These are phyloP conservation scores for Trichogramma dendrolimi DNA, from an alignment of 2,888 invertebrate species.

Conservation along the genomic window DNA sequence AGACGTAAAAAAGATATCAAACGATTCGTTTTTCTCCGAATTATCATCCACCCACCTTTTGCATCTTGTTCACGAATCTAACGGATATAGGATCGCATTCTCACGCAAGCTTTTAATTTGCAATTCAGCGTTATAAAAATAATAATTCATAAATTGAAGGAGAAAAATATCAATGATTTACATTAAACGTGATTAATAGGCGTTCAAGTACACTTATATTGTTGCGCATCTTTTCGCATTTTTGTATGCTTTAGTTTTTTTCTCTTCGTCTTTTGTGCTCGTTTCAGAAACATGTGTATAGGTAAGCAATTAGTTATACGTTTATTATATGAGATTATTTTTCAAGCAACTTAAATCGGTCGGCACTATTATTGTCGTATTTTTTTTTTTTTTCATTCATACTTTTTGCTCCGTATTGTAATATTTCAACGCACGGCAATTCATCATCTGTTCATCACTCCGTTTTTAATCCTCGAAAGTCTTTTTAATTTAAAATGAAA, in stretches of 20 bases:
- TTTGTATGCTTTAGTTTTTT: background rate
- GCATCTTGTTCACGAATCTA: too few species aligned
- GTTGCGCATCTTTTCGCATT: background rate
- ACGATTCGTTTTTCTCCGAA: slow-evolving; percentile 42
- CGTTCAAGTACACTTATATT: slow-evolving; percentile 3
- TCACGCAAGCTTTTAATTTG: too few species aligned
- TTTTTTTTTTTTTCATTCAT: slow-evolving; percentile 12
- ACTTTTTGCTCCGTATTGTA: background rate
- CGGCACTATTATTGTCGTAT: slow-evolving; percentile 29
- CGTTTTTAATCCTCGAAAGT: background rate
- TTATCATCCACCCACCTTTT: too few species aligned
- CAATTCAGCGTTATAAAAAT: slow-evolving; percentile 14
- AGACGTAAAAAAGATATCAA: slow-evolving; percentile 50
- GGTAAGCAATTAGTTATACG: background rate
- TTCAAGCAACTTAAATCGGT: slow-evolving; percentile 20
- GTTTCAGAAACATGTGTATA: background rate
- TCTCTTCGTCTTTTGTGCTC: background rate
- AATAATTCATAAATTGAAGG: slow-evolving; percentile 1
- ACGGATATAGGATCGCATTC: slow-evolving; percentile 1
- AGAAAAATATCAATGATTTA: background rate
- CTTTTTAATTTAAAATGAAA: background rate
- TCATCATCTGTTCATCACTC: background rate
- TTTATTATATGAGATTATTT: slow-evolving; percentile 3
- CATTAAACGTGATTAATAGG: slow-evolving; percentile 10
- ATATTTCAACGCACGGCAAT: background rate